phyloP scores from a whole-genome alignment of 2,113 vertebrate species.

The Myocastor coypus region DNA sequence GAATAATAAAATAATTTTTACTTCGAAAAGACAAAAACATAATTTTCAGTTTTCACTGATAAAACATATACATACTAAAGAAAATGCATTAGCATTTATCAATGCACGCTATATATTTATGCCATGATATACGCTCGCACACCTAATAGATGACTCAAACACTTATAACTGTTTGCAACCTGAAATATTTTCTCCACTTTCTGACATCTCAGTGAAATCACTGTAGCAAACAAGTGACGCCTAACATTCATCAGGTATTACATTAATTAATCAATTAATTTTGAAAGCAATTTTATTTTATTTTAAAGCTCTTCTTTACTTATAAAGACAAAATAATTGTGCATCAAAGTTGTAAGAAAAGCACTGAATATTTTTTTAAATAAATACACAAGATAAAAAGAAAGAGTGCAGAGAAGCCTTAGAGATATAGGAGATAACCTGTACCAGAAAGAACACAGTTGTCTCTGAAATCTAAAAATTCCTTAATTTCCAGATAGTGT shows the following conservation, averaged over 20 bases:
- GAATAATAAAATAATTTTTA: neutral
- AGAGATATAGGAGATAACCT: neutral
- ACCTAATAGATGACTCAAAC: neutral
- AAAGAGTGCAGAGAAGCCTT: neutral
- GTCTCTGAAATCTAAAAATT: constrained; percentile 45
- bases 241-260: neutral
- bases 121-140: neutral
- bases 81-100: neutral
- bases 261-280: constrained; percentile 56
- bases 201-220: constrained; percentile 23
- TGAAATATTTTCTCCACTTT: neutral
- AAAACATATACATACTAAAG: neutral
- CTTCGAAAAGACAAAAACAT: neutral
- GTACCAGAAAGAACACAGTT: neutral
- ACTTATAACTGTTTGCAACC: neutral
- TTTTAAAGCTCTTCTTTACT: constrained; percentile 62
- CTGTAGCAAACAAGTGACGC: neutral
- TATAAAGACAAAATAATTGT: constrained; percentile 35
- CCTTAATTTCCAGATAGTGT: neutral
- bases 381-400: constrained; percentile 45
- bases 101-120: neutral
- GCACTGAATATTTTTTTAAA: no score
- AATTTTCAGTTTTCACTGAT: neutral
- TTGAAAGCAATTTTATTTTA: constrained; percentile 66
- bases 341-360: neutral